A percentile compares a stretch with the other conserved stretches of the same genome.
These are phyloP conservation scores for Caenorhabditis angaria DNA, from an alignment of 2,888 invertebrate species.

Conservation along the genomic window DNA sequence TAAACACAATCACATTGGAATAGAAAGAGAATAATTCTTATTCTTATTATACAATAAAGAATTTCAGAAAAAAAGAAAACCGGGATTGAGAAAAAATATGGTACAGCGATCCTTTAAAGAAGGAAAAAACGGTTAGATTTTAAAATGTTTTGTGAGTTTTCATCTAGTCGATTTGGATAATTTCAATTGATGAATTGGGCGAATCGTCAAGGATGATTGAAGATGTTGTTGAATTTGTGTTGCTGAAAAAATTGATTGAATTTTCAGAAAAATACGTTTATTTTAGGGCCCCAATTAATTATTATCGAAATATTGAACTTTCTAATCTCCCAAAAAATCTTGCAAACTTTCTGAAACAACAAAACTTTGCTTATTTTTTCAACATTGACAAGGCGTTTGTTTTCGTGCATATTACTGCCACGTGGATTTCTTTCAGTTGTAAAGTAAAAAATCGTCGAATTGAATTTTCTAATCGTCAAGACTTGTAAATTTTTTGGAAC, in stretches of 20 bases:
- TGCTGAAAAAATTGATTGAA: not conserved
- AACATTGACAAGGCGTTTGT: too few relatives aligned
- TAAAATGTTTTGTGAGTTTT: not conserved
- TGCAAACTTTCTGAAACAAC: too few relatives aligned
- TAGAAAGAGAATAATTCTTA: not conserved
- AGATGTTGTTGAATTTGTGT: not conserved
- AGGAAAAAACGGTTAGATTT: not conserved
- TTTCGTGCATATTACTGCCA: too few relatives aligned
- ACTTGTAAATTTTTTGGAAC: too few relatives aligned
- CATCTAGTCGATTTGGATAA: not conserved
- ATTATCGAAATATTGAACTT: too few relatives aligned
- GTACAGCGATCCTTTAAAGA: not conserved
- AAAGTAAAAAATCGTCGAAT: too few relatives aligned
- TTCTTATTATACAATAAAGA: not conserved
- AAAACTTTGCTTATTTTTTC: too few relatives aligned
- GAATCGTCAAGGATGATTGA: not conserved
- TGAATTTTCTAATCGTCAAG: too few relatives aligned
- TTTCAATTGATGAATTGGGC: not conserved
- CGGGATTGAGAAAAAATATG: not conserved
- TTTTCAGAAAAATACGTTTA: not conserved
- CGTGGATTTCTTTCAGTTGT: too few relatives aligned
- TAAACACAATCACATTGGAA: not conserved
- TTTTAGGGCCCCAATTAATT: not conserved
- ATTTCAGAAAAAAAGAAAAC: not conserved
- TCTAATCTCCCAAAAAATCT: too few relatives aligned